phyloP scores from a whole-genome alignment of 2,888 invertebrate genomes.

The Pyrrhia umbra region DNA sequence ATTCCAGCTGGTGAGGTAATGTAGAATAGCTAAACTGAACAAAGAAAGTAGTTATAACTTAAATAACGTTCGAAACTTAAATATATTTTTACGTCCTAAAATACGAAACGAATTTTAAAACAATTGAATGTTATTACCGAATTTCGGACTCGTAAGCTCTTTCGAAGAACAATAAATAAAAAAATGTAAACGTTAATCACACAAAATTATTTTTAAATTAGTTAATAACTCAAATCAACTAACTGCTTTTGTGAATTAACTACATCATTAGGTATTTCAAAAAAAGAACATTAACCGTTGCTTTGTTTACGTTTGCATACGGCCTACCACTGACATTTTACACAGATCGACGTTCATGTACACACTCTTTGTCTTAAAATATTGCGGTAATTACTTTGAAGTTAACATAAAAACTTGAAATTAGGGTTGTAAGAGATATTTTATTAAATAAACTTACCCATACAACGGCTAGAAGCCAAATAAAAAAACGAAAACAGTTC shows the following conservation, averaged over 20 bases:
- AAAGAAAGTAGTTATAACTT: neutral
- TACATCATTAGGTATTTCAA: constrained; percentile 3
- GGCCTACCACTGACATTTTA: constrained; percentile 42
- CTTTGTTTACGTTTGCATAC: constrained; percentile 61
- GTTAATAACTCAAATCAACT: neutral
- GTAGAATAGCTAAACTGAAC: neutral
- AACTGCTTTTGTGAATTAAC: neutral
- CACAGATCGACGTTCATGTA: constrained; percentile 48
- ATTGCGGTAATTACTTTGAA: neutral
- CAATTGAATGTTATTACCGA: neutral
- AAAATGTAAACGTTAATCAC: neutral
- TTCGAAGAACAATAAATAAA: neutral
- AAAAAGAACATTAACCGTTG: constrained; percentile 39
- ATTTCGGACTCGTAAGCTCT: constrained; percentile 3
- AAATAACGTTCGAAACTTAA: neutral
- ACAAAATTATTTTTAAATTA: neutral
- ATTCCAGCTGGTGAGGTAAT: neutral
- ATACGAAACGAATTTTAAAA: neutral
- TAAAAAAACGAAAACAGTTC: constrained; percentile 88
- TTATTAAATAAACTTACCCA: constrained; percentile 83
- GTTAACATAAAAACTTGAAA: constrained; percentile 22
- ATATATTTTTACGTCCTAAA: neutral
- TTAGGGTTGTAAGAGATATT: constrained; percentile 26
- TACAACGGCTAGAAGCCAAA: constrained; percentile 91
- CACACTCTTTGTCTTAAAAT: constrained; percentile 52